These are phyloP conservation scores for Cherax quadricarinatus DNA, from an alignment of 1,140 invertebrate species.

Conservation along the genomic window DNA sequence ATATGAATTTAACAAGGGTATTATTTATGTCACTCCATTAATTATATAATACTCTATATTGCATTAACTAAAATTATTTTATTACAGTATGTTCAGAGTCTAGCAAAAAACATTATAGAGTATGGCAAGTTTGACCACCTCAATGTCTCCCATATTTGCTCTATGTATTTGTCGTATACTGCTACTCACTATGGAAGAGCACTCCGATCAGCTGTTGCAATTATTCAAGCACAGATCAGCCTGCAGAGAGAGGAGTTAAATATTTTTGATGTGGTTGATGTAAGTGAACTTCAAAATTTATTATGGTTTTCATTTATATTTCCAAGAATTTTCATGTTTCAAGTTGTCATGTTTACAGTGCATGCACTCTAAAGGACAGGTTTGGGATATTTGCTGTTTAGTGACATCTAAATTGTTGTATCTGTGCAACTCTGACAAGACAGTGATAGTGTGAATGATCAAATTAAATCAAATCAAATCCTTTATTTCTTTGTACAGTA, in stretches of 20 bases:
- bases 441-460: too few relatives aligned
- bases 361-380: too few relatives aligned
- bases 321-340: too few relatives aligned
- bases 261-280: neutral
- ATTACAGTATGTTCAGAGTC: neutral
- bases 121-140: conserved; percentile 1
- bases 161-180: neutral
- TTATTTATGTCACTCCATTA: too few relatives aligned
- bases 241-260: neutral
- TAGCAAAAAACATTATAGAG: neutral
- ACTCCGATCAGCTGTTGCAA: neutral
- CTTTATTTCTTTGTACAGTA: too few relatives aligned
- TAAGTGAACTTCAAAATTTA: neutral
- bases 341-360: too few relatives aligned
- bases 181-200: neutral
- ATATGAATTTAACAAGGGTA: too few relatives aligned
- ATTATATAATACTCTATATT: neutral
- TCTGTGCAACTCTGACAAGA: too few relatives aligned
- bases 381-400: too few relatives aligned
- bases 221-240: neutral
- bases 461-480: too few relatives aligned
- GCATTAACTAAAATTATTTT: neutral
- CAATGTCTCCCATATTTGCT: conserved; percentile 5
- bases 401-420: too few relatives aligned
- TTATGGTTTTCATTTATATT: too few relatives aligned